Evolutionary conservation across 2,888 invertebrate genomes (phyloP).

Genomic region (Zeuzera pyrina): DNA sequence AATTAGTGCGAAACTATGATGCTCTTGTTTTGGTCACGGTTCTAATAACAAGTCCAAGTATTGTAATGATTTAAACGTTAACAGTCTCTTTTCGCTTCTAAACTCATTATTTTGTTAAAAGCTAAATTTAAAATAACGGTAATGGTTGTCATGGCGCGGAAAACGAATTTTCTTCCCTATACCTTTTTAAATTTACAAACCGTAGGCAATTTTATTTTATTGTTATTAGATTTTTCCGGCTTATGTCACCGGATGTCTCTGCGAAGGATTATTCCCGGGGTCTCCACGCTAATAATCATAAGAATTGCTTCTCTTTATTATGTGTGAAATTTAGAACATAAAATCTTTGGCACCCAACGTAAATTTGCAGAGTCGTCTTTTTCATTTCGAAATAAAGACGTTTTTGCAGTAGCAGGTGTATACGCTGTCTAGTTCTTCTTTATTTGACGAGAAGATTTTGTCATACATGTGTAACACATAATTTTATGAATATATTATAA

Average conservation of each 20-base stretch:
- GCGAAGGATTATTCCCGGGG: conserved; percentile 67
- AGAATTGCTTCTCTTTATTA: conserved; percentile 71
- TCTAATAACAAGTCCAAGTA: too few relatives aligned
- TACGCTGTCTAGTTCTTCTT: conserved; percentile 40
- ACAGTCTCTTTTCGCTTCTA: conserved; percentile 13
- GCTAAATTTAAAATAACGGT: conserved; percentile 66
- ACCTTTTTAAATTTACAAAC: conserved; percentile 67
- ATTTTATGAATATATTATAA: conserved; percentile 61
- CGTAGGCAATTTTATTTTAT: conserved; percentile 71
- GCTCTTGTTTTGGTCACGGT: too few relatives aligned
- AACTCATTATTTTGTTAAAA: conserved; percentile 44
- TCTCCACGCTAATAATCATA: conserved; percentile 71
- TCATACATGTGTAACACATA: conserved; percentile 49
- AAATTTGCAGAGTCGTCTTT: conserved; percentile 22
- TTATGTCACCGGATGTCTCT: conserved; percentile 68
- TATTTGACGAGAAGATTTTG: conserved; percentile 47
- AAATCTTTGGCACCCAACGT: conserved; percentile 29
- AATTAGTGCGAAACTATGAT: too few relatives aligned
- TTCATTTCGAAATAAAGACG: conserved; percentile 26
- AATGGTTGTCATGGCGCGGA: conserved; percentile 60
- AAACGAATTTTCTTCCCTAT: conserved; percentile 67
- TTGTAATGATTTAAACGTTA: too few relatives aligned
- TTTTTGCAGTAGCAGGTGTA: conserved; percentile 25
- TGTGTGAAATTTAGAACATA: conserved; percentile 68
- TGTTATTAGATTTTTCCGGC: conserved; percentile 73